A percentile compares a stretch with the other conserved stretches of the same genome.
Conservation (phyloP, 1,140 invertebrate species). For the Megalonaias nervosa region DNA sequence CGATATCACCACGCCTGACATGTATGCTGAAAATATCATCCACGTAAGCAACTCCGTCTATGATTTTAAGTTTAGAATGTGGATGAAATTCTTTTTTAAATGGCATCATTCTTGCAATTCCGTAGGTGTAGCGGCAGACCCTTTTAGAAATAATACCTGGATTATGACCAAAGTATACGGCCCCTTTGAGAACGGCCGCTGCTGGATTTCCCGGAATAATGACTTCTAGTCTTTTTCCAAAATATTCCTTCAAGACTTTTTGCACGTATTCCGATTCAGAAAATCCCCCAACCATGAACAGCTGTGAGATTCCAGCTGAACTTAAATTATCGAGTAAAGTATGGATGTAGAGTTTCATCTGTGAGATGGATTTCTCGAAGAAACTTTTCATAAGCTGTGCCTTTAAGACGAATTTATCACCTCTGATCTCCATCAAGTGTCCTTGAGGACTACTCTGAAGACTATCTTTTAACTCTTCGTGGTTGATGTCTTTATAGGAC, state of each 20-base stretch:
- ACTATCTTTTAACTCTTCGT: background rate
- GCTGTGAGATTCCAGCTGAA: background rate
- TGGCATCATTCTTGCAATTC: slow-evolving; percentile 15
- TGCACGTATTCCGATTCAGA: slow-evolving; percentile 13
- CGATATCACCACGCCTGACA: slow-evolving; percentile 12
- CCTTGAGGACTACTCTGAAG: background rate
- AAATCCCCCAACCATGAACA: slow-evolving; percentile 21
- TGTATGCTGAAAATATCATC: slow-evolving; percentile 25
- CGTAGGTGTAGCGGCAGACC: slow-evolving; percentile 15
- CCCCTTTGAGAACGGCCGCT: slow-evolving; percentile 11
- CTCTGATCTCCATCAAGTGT: slow-evolving; percentile 5
- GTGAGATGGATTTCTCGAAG: slow-evolving; percentile 4
- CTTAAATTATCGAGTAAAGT: background rate
- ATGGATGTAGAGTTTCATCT: background rate
- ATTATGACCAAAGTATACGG: slow-evolving; percentile 18
- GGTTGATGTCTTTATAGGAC: slow-evolving; percentile 10
- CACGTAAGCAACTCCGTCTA: background rate
- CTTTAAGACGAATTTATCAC: slow-evolving; percentile 3
- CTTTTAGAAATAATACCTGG: slow-evolving; percentile 1
- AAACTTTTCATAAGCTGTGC: background rate
- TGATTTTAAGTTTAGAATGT: slow-evolving; percentile 1
- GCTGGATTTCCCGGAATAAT: slow-evolving; percentile 12
- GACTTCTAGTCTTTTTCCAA: slow-evolving; percentile 9
- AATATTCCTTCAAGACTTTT: slow-evolving; percentile 7
- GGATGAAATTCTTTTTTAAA: slow-evolving; percentile 9